Base-by-base conservation (phyloP, 2,113 vertebrate species). In the Pandion haliaetus region DNA sequence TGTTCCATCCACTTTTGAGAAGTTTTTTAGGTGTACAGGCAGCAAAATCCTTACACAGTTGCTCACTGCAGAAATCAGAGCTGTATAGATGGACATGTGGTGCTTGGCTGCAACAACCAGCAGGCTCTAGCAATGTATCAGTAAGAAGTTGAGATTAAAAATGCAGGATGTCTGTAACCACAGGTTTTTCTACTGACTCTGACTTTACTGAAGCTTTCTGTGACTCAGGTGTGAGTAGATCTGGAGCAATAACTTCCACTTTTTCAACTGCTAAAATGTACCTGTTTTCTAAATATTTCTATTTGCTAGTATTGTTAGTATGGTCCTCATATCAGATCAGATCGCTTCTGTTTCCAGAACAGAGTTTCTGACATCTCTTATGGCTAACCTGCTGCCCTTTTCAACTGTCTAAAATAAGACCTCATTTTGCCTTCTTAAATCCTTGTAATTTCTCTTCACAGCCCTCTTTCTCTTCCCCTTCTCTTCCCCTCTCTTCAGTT, bases 21-120 rank as follows among this genome's bases (percentile, higher is more conserved):
- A 55, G 34, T 42, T 25, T 31, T 82, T 55, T 23, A 71, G n/a
- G 5, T 67, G 12, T 77, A 54, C 9, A 44, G 59, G 12, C 36
- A 74, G 44, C 15, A 74, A 45, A 69, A 55, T 57, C 14, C 18
- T 82, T 58, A 36, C 5, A 32, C 4, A 6, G 4, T 55, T 82
- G 9, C 23, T 66, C 31, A 15, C 54, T 86, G 40, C 16, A 80
- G 52, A 84, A 62, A 67, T 72, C 16, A 40, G 47, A 67, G 14
- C 28, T 82, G 6, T 65, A 10, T 6, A 40, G 16, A 3, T 63
- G n/a, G 5, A 10, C 20, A 24, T 10, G 7, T 1, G 0, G 38
- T 50, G 20, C 34, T 69, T 88, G 49, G 45, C 44, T 47, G 12
- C 14, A 52, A 40, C 14, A 57, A 42, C 13, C 8, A 74, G 13